Evolutionary conservation across 92 coral and sea anemone species (phyloP).

Genomic region (Muricea muricata): DNA sequence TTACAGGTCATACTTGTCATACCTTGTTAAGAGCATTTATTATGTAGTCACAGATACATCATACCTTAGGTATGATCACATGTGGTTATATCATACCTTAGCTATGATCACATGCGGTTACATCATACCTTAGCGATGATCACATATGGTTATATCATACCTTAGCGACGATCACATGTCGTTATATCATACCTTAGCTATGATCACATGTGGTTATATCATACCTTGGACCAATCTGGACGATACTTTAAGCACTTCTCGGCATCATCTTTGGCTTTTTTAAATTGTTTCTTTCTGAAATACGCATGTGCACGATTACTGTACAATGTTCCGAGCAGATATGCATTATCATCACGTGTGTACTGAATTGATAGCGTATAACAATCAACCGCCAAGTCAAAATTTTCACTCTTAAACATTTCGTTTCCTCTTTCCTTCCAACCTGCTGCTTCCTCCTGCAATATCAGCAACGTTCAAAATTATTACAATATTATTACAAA

Average conservation of each 20-base stretch:
- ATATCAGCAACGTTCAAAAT: not conserved
- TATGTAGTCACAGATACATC: no score
- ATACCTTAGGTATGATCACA: no score
- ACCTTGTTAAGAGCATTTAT: no score
- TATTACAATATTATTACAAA: not conserved
- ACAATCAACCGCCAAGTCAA: constrained; percentile 56
- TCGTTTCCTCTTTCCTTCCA: constrained; percentile 91
- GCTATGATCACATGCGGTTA: no score
- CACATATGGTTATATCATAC: no score
- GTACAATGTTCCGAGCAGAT: constrained; percentile 63
- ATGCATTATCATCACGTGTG: constrained; percentile 55
- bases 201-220: not conserved
- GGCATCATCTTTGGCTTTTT: constrained; percentile 75
- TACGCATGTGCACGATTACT: constrained; percentile 83
- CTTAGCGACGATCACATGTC: no score
- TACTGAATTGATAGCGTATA: constrained; percentile 77
- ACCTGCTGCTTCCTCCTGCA: constrained; percentile 76
- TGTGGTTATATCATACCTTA: no score
- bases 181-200: no score
- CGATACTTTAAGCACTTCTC: constrained; percentile 59
- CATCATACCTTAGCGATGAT: no score
- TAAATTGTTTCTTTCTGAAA: constrained; percentile 53
- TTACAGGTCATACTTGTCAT: no score
- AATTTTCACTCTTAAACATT: constrained; percentile 70
- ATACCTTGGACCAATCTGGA: constrained; percentile 83